These are phyloP conservation scores for Rapana venosa DNA, from an alignment of 2,888 invertebrate genomes.

Conservation along the genomic window DNA sequence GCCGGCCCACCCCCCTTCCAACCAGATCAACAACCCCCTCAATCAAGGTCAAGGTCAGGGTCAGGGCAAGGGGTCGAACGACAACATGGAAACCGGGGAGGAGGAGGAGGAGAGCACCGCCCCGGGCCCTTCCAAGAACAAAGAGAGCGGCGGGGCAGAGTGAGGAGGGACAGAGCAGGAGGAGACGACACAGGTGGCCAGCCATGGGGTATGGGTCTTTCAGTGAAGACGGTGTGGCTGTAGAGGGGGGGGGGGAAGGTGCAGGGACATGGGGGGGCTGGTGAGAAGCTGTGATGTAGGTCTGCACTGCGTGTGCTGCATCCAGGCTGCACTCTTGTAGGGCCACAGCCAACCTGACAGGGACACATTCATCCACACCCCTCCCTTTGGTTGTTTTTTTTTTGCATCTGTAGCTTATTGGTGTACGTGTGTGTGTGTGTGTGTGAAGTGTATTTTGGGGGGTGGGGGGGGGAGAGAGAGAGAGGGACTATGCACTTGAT, in stretches of 20 bases:
- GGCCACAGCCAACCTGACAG: not conserved
- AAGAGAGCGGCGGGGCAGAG: constrained; percentile 5
- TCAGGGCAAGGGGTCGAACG: constrained; percentile 39
- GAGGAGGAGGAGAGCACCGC: constrained; percentile 49
- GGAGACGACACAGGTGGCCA: too few relatives aligned
- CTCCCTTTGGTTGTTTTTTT: not conserved
- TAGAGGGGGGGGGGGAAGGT: not conserved
- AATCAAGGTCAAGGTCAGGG: constrained; percentile 51
- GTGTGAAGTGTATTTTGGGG: not conserved
- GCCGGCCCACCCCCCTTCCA: constrained; percentile 53
- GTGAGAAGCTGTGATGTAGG: constrained; percentile 7
- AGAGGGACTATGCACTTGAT: not conserved
- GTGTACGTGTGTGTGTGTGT: not conserved
- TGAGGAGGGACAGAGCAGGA: not conserved
- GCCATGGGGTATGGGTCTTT: not conserved
- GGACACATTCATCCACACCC: not conserved
- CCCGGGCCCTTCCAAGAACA: constrained; percentile 14
- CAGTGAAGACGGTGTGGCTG: not conserved
- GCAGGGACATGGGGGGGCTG: not conserved
- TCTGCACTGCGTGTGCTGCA: not conserved
- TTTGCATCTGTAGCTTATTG: too few relatives aligned
- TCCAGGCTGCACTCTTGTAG: not conserved
- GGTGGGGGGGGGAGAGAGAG: not conserved
- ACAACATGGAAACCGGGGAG: constrained; percentile 61
- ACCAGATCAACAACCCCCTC: constrained; percentile 70